These are phyloP conservation scores for Pelagia noctiluca DNA, from an alignment of 30 jellyfish, hydroid and myxozoan genomes.

Conservation along the genomic window DNA sequence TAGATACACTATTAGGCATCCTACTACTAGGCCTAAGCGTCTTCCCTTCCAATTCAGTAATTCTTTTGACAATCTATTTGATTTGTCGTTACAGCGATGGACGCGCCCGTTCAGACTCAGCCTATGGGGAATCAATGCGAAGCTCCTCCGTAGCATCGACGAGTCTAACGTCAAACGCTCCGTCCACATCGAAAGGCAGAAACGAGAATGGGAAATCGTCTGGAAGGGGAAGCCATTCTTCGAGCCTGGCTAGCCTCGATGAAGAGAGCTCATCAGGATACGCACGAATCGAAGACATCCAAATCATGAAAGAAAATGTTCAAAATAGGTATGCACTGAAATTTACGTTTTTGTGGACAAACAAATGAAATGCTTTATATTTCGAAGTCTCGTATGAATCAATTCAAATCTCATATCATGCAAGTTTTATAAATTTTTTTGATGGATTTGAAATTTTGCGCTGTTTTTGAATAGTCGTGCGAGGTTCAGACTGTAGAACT, in stretches of 20 bases:
- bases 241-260: slow-evolving; percentile 66
- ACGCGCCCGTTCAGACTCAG: slow-evolving; percentile 87
- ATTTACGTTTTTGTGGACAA: no score
- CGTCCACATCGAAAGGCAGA: slow-evolving; percentile 1
- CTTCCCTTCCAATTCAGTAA: no score
- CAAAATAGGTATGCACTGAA: slow-evolving; percentile 6
- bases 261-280: slow-evolving; percentile 79
- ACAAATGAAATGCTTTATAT: no score
- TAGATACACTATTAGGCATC: no score
- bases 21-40: no score
- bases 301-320: slow-evolving; percentile 23
- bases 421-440: no score
- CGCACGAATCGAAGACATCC: slow-evolving; percentile 72
- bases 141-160: slow-evolving; percentile 91
- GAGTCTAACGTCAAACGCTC: slow-evolving; percentile 71
- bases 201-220: slow-evolving; percentile 71
- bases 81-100: slow-evolving; percentile 65
- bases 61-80: slow-evolving; percentile 1
- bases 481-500: no score
- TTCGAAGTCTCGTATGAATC: no score
- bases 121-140: slow-evolving; percentile 93
- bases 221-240: slow-evolving; percentile 67
- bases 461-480: no score
- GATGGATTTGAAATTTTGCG: no score
- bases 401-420: no score